A percentile compares a stretch with the other conserved stretches of the same genome.
Conservation (phyloP, 30 jellyfish, hydroid and myxozoan genomes). For the Turritopsis rubra region DNA sequence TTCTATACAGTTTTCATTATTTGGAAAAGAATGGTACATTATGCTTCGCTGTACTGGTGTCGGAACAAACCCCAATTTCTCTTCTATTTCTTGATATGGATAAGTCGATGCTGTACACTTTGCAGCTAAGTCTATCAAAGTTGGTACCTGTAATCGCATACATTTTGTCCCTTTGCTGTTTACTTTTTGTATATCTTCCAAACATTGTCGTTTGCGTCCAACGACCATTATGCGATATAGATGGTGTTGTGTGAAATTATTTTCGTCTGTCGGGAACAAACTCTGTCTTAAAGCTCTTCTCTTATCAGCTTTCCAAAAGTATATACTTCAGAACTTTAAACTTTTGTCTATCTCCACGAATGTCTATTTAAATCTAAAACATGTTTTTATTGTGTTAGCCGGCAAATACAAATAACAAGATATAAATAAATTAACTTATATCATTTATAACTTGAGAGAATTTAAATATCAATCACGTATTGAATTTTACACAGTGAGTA, state of each 20-base stretch:
- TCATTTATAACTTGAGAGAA: conserved; percentile 50
- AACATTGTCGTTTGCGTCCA: conserved; percentile 13
- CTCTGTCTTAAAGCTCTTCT: neutral
- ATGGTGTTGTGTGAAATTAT: neutral
- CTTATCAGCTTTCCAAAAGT: neutral
- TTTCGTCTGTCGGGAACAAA: neutral
- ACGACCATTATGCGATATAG: neutral
- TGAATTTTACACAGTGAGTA: neutral
- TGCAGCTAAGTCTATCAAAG: conserved; percentile 60
- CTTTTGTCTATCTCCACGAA: conserved; percentile 5
- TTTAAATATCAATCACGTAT: conserved; percentile 29
- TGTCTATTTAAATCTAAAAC: conserved; percentile 13
- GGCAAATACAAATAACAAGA: conserved; percentile 38
- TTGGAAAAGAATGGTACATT: conserved; percentile 80
- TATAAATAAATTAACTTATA: conserved; percentile 34
- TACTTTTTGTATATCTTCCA: conserved; percentile 7
- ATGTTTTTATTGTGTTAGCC: conserved; percentile 12
- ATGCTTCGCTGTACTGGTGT: conserved; percentile 73
- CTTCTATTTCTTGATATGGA: conserved; percentile 81
- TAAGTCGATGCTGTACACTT: conserved; percentile 61
- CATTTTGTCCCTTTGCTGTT: neutral
- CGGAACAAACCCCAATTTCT: conserved; percentile 55
- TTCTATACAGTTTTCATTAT: conserved; percentile 54
- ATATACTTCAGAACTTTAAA: neutral
- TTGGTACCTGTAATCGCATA: conserved; percentile 15